Conservation (phyloP, 2,888 invertebrate genomes). For the Harpagoxenus sublaevis region DNA sequence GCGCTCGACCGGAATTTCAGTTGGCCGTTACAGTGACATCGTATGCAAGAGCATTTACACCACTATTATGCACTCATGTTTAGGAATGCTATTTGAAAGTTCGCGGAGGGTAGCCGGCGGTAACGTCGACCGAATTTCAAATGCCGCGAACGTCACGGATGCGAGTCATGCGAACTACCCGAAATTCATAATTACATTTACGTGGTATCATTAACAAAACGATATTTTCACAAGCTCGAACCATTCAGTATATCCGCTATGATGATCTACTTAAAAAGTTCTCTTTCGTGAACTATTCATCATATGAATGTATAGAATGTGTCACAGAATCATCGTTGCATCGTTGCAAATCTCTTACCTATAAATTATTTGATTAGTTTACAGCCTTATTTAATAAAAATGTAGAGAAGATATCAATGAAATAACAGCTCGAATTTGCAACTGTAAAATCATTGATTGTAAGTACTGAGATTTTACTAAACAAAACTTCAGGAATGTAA, state of each 20-base stretch:
- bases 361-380: neutral
- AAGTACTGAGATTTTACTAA: neutral
- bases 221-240: conserved; percentile 27
- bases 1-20: conserved; percentile 58
- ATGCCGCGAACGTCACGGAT: conserved; percentile 30
- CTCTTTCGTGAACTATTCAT: neutral
- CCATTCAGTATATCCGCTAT: neutral
- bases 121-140: conserved; percentile 49
- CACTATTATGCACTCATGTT: conserved; percentile 42
- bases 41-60: conserved; percentile 41
- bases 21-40: conserved; percentile 50
- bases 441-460: neutral
- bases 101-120: conserved; percentile 42
- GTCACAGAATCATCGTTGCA: neutral
- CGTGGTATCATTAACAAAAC: conserved; percentile 36
- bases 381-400: neutral
- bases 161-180: conserved; percentile 21
- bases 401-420: no score
- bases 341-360: neutral
- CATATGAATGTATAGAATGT: neutral
- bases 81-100: conserved; percentile 56
- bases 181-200: conserved; percentile 42
- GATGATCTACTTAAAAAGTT: neutral
- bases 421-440: neutral
- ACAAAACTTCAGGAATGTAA: neutral